Base-by-base conservation (phyloP, 2,113 vertebrate genomes). In the Verasper variegatus region DNA sequence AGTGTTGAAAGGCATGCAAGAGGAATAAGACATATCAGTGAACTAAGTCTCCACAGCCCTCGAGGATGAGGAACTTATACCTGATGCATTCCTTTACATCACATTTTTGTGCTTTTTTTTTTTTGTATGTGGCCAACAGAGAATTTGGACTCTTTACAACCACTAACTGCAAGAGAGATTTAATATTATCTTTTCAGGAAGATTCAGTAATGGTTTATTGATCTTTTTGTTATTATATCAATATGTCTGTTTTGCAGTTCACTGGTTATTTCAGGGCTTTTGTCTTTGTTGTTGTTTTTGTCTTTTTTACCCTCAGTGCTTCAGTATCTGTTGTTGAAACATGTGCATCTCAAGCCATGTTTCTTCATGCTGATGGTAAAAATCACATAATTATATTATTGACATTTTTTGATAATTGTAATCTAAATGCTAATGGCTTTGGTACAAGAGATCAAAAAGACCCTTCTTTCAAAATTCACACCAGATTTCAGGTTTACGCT, bases 161-260 rank as follows among this genome's bases (percentile, higher is more conserved):
- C 93, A 92, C 92, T 92, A 84, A 92, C 93, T 94, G 93, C 91
- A 91, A 90, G 87, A 92, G 86, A 92, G 91, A 87, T 66, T 68
- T 2, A 7, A 47, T 60, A 42, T 26, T 5, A 20, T 31, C 31
- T 31, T n/a, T 35, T 13, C 51, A n/a, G 40, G 67, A 26, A 47
- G 13, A 66, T 10, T 18, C 20, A 45, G n/a, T 21, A 57, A 26
- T 40, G n/a, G 15, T 62, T 54, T 1, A 74, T 3, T 42, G 0
- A 68, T 61, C n/a, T 52, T 54, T 31, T 54, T 54, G 8, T 59
- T 5, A n/a, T 58, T 18, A 24, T 4, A 20, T 17, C 20, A 27
- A 49, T 7, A 12, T 10, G 65, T 82, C 92, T 90, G 87, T 92
- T 90, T 91, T 92, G 91, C 90, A 92, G 91, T 92, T 89, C 54